Evolutionary conservation across 2,113 vertebrate species (phyloP).

Genomic region (Phalacrocorax carbo): DNA sequence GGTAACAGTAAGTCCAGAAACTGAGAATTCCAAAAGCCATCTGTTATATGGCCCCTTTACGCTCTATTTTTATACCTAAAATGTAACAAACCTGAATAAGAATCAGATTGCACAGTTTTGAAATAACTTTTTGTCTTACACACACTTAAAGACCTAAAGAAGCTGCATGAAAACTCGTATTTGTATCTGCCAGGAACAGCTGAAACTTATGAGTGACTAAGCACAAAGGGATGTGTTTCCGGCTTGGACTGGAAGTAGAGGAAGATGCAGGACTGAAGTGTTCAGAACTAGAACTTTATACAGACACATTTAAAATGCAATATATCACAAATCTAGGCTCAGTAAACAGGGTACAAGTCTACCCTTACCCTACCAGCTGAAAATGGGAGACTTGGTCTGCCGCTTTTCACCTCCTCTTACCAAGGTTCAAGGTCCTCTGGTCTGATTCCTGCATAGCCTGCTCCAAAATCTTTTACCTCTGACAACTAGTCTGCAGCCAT

Average conservation of each 20-base stretch:
- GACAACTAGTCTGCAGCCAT: not conserved
- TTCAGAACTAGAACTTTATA: not conserved
- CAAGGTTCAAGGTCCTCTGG: not conserved
- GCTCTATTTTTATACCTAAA: not conserved
- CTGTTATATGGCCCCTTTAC: not conserved
- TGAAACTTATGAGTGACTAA: not conserved
- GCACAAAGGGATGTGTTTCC: not conserved
- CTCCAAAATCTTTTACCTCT: not conserved
- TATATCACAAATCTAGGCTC: not conserved
- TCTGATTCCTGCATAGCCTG: not conserved
- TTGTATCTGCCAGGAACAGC: not conserved
- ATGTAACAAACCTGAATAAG: not conserved
- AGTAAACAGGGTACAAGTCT: not conserved
- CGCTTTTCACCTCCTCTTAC: not conserved
- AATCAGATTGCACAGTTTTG: not conserved
- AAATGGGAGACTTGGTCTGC: not conserved
- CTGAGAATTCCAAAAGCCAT: not conserved
- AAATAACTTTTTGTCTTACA: not conserved
- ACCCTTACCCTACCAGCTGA: not conserved
- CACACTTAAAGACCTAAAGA: not conserved
- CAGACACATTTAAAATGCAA: not conserved
- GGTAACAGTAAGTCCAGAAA: not conserved
- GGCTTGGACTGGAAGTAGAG: not conserved
- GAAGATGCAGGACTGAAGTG: not conserved
- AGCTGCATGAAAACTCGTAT: not conserved